Conservation (phyloP, 1,140 invertebrate genomes). For the Drosophila azteca region DNA sequence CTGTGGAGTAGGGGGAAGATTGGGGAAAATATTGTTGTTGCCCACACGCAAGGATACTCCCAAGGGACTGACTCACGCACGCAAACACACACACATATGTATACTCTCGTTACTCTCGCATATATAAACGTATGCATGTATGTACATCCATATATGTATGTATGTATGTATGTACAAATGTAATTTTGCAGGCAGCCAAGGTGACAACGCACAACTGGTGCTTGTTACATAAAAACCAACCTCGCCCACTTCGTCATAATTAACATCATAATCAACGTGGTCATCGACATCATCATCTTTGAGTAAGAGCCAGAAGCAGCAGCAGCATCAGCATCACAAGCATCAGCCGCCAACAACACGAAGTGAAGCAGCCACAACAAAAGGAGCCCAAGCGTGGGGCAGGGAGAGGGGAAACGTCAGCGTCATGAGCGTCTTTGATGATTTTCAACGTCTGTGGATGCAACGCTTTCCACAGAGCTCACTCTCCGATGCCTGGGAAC, state of each 20-base stretch:
- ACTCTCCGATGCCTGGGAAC: slow-evolving; percentile 94
- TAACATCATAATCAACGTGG: slow-evolving; percentile 35
- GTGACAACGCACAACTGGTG: slow-evolving; percentile 67
- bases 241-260: slow-evolving; percentile 52
- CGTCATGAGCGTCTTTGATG: slow-evolving; percentile 92
- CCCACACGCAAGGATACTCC: slow-evolving; percentile 47
- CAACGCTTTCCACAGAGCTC: slow-evolving; percentile 94
- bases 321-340: slow-evolving; percentile 10
- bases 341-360: slow-evolving; percentile 3
- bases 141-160: slow-evolving; percentile 11
- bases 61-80: slow-evolving; percentile 29
- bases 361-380: slow-evolving; percentile 13
- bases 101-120: too few species aligned
- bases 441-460: slow-evolving; percentile 94
- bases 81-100: slow-evolving; percentile 4
- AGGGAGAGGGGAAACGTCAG: slow-evolving; percentile 3
- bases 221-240: slow-evolving; percentile 70
- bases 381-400: slow-evolving; percentile 9
- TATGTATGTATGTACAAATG: slow-evolving; percentile 9
- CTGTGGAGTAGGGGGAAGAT: too few species aligned
- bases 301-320: slow-evolving; percentile 15
- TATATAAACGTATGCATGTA: slow-evolving; percentile 12
- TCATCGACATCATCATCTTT: slow-evolving; percentile 39
- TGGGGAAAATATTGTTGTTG: slow-evolving; percentile 4
- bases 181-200: slow-evolving; percentile 64